Conservation (phyloP, 2,113 vertebrate genomes). For the Propithecus coquereli region DNA sequence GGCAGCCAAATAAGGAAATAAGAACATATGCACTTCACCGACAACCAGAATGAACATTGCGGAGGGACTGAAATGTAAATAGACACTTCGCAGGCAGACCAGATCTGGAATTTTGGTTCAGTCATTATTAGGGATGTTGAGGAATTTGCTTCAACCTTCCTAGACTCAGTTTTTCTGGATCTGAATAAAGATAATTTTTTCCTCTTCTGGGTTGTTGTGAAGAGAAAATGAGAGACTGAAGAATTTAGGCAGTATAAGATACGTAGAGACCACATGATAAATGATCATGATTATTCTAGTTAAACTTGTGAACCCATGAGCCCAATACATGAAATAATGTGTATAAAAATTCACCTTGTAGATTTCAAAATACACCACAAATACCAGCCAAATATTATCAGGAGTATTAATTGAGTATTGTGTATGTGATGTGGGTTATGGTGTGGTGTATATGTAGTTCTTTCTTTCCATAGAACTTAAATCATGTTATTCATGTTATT, state of each 20-base stretch:
- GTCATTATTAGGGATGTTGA: neutral
- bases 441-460: neutral
- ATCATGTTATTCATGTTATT: neutral
- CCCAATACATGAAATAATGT: neutral
- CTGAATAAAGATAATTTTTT: neutral
- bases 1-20: neutral
- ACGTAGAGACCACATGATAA: neutral
- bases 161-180: neutral
- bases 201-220: neutral
- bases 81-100: neutral
- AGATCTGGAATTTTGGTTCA: neutral
- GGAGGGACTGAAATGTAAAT: neutral
- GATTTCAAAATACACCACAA: neutral
- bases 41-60: neutral
- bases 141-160: neutral
- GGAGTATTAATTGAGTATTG: neutral
- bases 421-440: neutral
- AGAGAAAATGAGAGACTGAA: conserved; percentile 23
- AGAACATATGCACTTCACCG: neutral
- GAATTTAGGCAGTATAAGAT: neutral
- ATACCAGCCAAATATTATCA: neutral
- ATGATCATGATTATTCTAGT: neutral
- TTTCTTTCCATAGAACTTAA: neutral
- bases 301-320: neutral
- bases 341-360: neutral